Percentiles rank a stretch among this genome's conserved stretches.
Evolutionary conservation across 2,888 invertebrate species (phyloP).

Genomic region (Myopa tessellatipennis): DNA sequence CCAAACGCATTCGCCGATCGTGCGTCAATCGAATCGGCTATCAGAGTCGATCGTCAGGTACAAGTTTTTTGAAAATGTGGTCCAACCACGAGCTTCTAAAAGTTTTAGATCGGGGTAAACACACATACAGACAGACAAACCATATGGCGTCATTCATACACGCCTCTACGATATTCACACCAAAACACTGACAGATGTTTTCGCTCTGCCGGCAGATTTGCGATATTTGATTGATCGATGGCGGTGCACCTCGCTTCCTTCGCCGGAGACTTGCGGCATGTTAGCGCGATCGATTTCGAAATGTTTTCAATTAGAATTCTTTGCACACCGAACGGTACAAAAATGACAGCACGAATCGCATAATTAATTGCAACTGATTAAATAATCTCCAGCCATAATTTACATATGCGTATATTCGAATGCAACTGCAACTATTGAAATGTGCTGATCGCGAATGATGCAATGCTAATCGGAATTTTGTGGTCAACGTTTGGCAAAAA

Average conservation of each 20-base stretch:
- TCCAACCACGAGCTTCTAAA: neutral
- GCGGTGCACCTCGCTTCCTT: slow-evolving; percentile 1
- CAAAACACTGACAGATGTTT: neutral
- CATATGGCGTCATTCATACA: neutral
- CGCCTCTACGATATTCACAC: neutral
- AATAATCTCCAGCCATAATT: neutral
- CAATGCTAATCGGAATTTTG: too few relatives aligned
- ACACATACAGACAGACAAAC: neutral
- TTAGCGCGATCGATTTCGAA: slow-evolving; percentile 1
- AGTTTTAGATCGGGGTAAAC: too few relatives aligned
- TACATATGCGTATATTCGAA: neutral
- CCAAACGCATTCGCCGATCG: neutral
- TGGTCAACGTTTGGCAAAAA: too few relatives aligned
- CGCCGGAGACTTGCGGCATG: neutral
- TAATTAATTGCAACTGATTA: slow-evolving; percentile 15
- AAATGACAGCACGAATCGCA: neutral
- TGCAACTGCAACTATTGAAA: neutral
- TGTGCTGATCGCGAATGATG: neutral
- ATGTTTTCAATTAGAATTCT: slow-evolving; percentile 20
- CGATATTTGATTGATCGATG: slow-evolving; percentile 19
- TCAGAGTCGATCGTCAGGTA: neutral
- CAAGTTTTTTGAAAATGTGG: neutral
- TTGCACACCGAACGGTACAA: slow-evolving; percentile 15
- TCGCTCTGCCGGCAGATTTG: neutral
- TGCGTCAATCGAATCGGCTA: slow-evolving; percentile 19